Percentiles rank a stretch among this genome's conserved stretches.
phyloP scores from a whole-genome alignment of 2,797 vertebrate species.

The Danio tinwini region DNA sequence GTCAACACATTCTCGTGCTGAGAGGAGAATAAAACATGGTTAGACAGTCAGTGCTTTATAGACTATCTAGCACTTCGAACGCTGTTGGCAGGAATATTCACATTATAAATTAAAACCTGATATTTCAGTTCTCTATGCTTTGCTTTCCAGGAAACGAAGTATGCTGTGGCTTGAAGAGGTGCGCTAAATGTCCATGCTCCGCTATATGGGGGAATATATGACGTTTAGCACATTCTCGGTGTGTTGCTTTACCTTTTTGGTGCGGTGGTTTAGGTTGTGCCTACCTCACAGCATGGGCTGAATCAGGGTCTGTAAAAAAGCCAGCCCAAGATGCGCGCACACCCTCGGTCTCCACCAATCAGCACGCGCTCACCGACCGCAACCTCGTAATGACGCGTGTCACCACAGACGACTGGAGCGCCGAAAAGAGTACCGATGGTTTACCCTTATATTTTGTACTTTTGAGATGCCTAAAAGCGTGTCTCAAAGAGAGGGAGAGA shows the following conservation, averaged over 20 bases:
- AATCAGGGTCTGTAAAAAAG: slow-evolving; percentile 75
- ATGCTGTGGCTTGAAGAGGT: background rate
- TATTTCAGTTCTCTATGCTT: slow-evolving; percentile 6
- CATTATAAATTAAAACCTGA: slow-evolving; percentile 13
- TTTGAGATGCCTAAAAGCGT: slow-evolving; percentile 51
- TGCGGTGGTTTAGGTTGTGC: slow-evolving; percentile 58
- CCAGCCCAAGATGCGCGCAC: slow-evolving; percentile 75
- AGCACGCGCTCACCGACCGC: slow-evolving; percentile 66
- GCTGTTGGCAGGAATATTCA: background rate
- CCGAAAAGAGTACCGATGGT: slow-evolving; percentile 55
- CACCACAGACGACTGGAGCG: slow-evolving; percentile 68
- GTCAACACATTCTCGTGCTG: slow-evolving; percentile 41
- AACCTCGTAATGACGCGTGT: slow-evolving; percentile 72
- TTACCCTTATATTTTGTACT: slow-evolving; percentile 56
- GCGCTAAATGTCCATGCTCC: background rate
- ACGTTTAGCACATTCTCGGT: background rate
- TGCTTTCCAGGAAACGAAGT: slow-evolving; percentile 55
- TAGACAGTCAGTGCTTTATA: slow-evolving; percentile 25
- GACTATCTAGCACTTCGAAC: slow-evolving; percentile 2
- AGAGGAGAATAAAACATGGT: slow-evolving; percentile 34
- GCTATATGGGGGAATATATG: background rate
- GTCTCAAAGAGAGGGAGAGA: slow-evolving; percentile 45
- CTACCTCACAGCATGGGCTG: slow-evolving; percentile 71
- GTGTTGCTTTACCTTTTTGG: background rate
- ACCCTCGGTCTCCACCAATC: slow-evolving; percentile 81